Percentiles rank a stretch among this genome's conserved stretches.
These are phyloP conservation scores for Macroramphosus scolopax DNA, from an alignment of 2,797 vertebrate species.

Conservation along the genomic window DNA sequence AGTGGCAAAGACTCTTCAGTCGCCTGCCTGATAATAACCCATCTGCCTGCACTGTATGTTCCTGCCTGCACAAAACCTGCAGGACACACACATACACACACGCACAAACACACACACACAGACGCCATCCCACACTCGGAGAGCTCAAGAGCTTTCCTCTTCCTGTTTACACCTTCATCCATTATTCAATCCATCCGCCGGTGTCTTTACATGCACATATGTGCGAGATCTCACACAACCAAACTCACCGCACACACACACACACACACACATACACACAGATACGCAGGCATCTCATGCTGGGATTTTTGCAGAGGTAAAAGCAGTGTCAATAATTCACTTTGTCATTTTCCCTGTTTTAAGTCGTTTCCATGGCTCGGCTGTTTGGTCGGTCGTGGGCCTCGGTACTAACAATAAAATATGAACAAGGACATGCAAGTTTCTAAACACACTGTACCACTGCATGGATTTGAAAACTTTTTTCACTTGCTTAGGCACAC, in stretches of 20 bases:
- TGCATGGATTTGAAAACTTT: slow-evolving; percentile 4
- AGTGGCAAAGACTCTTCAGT: no score
- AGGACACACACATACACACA: slow-evolving; percentile 44
- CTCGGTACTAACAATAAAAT: slow-evolving; percentile 2
- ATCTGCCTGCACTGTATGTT: no score
- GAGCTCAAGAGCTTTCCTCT: slow-evolving; percentile 63
- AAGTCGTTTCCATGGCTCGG: slow-evolving; percentile 28
- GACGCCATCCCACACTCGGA: slow-evolving; percentile 3
- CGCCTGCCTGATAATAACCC: no score
- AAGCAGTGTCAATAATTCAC: slow-evolving; percentile 63
- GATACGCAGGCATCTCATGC: slow-evolving; percentile 23
- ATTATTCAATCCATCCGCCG: slow-evolving; percentile 72
- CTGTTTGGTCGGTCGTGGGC: slow-evolving; percentile 17
- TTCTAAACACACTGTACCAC: slow-evolving; percentile 10
- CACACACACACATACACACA: slow-evolving; percentile 3
- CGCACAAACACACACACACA: slow-evolving; percentile 14
- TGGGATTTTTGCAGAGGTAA: slow-evolving; percentile 47
- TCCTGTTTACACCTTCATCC: slow-evolving; percentile 75
- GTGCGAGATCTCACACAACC: slow-evolving; percentile 36
- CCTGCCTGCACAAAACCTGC: no score
- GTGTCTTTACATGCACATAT: slow-evolving; percentile 56
- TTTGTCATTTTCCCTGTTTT: slow-evolving; percentile 28
- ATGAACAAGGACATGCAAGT: slow-evolving; percentile 2
- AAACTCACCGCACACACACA: not conserved
- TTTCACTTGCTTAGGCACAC: no score